These are phyloP conservation scores for honey bee (Apis mellifera) DNA, from an alignment of 1,140 invertebrate species.

Conservation along the genomic window DNA sequence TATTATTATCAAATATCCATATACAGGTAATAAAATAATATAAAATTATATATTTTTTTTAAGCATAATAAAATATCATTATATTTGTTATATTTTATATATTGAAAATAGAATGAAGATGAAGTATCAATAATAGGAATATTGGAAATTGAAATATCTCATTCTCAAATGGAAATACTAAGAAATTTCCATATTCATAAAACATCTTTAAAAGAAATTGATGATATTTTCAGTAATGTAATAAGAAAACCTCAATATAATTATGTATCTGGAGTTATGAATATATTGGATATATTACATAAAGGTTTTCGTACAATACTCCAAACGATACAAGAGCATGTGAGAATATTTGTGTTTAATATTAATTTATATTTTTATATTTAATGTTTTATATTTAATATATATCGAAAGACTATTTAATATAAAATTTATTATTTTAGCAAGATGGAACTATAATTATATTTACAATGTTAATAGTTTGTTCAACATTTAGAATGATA, in stretches of 20 bases:
- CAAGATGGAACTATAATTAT: conserved; percentile 52
- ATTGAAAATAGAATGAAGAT: conserved; percentile 53
- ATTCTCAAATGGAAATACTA: conserved; percentile 62
- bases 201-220: conserved; percentile 66
- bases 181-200: conserved; percentile 62
- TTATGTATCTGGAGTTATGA: conserved; percentile 33
- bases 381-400: not conserved
- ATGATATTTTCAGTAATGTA: conserved; percentile 64
- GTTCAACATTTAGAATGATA: conserved; percentile 46
- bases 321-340: conserved; percentile 47
- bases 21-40: conserved; percentile 60
- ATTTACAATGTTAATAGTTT: conserved; percentile 41
- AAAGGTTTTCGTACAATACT: not conserved
- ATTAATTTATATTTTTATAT: not conserved
- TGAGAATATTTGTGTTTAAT: conserved; percentile 48
- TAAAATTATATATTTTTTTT: not conserved
- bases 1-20: conserved; percentile 60
- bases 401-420: not conserved
- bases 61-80: not conserved
- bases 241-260: conserved; percentile 53
- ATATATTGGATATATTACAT: conserved; percentile 36
- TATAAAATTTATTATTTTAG: conserved; percentile 56
- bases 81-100: not conserved
- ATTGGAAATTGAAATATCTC: conserved; percentile 62
- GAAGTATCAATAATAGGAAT: conserved; percentile 53